These are phyloP conservation scores for Drosophila gunungcola DNA, from an alignment of 1,140 invertebrate genomes.

Conservation along the genomic window DNA sequence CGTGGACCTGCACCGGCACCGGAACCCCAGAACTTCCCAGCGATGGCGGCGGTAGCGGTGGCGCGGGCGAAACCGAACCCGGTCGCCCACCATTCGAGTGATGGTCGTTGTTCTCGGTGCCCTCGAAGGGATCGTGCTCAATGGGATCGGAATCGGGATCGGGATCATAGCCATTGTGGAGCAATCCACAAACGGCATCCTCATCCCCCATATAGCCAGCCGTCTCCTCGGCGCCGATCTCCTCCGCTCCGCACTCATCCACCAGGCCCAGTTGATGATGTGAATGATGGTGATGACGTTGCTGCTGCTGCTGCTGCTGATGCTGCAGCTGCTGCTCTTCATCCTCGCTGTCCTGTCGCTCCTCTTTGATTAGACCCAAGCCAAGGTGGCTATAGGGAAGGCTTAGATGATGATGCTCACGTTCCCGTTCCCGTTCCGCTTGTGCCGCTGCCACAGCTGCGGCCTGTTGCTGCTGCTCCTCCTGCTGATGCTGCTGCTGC, in stretches of 20 bases:
- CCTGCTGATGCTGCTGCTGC: conserved; percentile 10
- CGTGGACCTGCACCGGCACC: conserved; percentile 27
- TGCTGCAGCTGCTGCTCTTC: conserved; percentile 48
- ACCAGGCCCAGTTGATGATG: conserved; percentile 13
- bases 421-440: conserved; percentile 31
- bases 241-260: conserved; percentile 51
- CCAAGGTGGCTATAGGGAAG: conserved; percentile 56
- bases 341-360: conserved; percentile 65
- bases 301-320: conserved; percentile 29
- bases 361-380: conserved; percentile 64
- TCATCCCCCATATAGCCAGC: conserved; percentile 69
- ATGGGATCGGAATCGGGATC: conserved; percentile 40
- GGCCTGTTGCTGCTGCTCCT: conserved; percentile 20
- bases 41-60: neutral
- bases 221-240: conserved; percentile 73
- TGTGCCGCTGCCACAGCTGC: conserved; percentile 20
- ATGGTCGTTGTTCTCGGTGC: conserved; percentile 49
- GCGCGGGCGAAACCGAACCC: conserved; percentile 21
- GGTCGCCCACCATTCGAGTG: conserved; percentile 36
- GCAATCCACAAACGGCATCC: conserved; percentile 63
- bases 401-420: conserved; percentile 44
- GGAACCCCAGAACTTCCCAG: conserved; percentile 8
- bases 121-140: conserved; percentile 41
- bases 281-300: conserved; percentile 25
- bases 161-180: conserved; percentile 61